Conservation (phyloP, 2,888 invertebrate genomes). For the Artemia sinica region DNA sequence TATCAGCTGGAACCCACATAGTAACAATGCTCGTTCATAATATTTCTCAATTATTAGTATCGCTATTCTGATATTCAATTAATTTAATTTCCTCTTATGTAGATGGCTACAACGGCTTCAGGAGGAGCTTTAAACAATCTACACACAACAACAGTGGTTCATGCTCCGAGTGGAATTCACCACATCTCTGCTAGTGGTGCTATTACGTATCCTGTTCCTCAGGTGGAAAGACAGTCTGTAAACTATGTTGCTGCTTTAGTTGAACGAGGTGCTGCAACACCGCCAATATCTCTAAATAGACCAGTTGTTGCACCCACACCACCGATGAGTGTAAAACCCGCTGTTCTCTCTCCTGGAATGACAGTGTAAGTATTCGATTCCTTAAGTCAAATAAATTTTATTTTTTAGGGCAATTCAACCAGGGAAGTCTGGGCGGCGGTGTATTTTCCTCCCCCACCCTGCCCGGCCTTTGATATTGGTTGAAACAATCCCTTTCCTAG, state of each 20-base stretch:
- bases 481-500: too few relatives aligned
- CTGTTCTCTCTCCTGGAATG: conserved; percentile 15
- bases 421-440: too few relatives aligned
- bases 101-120: conserved; percentile 5
- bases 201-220: conserved; percentile 14
- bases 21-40: conserved; percentile 18
- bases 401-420: not conserved
- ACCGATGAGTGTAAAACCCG: conserved; percentile 20
- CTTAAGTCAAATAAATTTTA: not conserved
- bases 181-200: conserved; percentile 19
- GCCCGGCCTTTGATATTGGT: too few relatives aligned
- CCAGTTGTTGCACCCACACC: conserved; percentile 23
- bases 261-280: conserved; percentile 26
- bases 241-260: conserved; percentile 25
- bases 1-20: too few relatives aligned
- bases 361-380: not conserved
- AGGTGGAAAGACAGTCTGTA: conserved; percentile 6
- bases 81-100: conserved; percentile 8
- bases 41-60: conserved; percentile 17
- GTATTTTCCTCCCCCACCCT: too few relatives aligned
- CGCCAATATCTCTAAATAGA: conserved; percentile 24
- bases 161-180: conserved; percentile 26
- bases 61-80: conserved; percentile 10
- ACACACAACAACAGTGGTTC: conserved; percentile 29
- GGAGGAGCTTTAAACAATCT: conserved; percentile 16